A percentile compares a stretch with the other conserved stretches of the same genome.
Evolutionary conservation across 2,113 vertebrate species (phyloP).

Genomic region (Colaptes auratus): DNA sequence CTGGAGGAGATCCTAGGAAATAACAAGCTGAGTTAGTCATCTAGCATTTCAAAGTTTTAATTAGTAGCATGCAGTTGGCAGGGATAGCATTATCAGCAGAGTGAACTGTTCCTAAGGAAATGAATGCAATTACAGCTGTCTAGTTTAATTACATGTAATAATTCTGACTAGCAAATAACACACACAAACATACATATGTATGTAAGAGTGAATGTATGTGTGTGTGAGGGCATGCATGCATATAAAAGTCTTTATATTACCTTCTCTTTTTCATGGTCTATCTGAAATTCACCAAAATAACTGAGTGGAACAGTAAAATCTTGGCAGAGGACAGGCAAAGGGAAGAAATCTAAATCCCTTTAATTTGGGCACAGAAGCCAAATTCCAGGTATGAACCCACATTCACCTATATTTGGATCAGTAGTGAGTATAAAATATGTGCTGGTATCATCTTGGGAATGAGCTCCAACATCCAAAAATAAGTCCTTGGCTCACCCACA

Average conservation of each 20-base stretch:
- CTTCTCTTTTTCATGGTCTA: not conserved
- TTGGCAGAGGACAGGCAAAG: not conserved
- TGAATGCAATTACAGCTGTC: slow-evolving; percentile 52
- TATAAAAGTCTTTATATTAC: not conserved
- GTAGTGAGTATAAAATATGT: not conserved
- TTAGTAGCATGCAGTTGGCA: slow-evolving; percentile 56
- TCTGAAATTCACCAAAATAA: not conserved
- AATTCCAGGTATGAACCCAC: not conserved
- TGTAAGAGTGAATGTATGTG: not conserved
- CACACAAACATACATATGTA: not conserved
- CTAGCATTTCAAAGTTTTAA: slow-evolving; percentile 58
- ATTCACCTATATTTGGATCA: not conserved
- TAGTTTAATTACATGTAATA: slow-evolving; percentile 45
- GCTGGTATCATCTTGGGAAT: not conserved
- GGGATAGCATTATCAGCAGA: slow-evolving; percentile 15
- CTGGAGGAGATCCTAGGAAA: slow-evolving; percentile 79
- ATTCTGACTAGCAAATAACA: slow-evolving; percentile 31
- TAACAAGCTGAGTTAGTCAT: slow-evolving; percentile 56
- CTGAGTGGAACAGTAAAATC: not conserved
- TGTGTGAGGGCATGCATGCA: too few relatives aligned
- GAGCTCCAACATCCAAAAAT: not conserved
- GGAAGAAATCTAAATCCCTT: not conserved
- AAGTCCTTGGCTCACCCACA: not conserved
- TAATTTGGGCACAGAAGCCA: not conserved
- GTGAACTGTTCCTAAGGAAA: slow-evolving; percentile 61